These are phyloP conservation scores for Cyaniris semiargus DNA, from an alignment of 2,888 invertebrate genomes.

Conservation along the genomic window DNA sequence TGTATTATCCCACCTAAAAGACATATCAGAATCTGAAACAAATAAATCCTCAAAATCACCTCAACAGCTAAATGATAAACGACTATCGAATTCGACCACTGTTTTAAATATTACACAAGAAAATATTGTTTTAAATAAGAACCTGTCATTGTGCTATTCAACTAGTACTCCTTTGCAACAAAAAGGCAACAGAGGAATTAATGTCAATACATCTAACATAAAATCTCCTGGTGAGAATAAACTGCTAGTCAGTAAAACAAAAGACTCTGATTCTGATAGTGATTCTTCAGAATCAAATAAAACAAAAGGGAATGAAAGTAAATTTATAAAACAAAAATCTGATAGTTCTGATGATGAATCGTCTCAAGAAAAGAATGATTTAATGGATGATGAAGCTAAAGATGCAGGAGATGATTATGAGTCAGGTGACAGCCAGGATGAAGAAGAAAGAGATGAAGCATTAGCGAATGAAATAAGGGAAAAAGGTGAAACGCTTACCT, in stretches of 20 bases:
- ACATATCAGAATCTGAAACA: conserved; percentile 51
- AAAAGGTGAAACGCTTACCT: conserved; percentile 76
- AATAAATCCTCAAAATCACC: conserved; percentile 49
- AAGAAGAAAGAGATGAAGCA: conserved; percentile 71
- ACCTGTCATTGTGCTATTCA: conserved; percentile 53
- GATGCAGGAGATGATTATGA: conserved; percentile 69
- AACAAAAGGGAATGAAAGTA: conserved; percentile 39
- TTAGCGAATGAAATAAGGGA: conserved; percentile 72
- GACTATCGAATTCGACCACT: conserved; percentile 52
- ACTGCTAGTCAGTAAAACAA: conserved; percentile 35
- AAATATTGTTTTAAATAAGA: conserved; percentile 50
- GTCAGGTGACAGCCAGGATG: conserved; percentile 75
- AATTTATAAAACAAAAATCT: conserved; percentile 38
- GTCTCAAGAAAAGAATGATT: conserved; percentile 47
- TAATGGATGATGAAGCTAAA: conserved; percentile 63
- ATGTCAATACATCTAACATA: conserved; percentile 25
- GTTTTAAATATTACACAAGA: conserved; percentile 47
- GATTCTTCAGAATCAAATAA: conserved; percentile 38
- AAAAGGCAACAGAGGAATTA: conserved; percentile 44
- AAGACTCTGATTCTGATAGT: conserved; percentile 37
- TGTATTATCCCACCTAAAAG: conserved; percentile 63
- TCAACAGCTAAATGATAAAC: conserved; percentile 46
- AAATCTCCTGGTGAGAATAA: conserved; percentile 32
- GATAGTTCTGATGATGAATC: conserved; percentile 40
- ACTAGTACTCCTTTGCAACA: conserved; percentile 69